These are phyloP conservation scores for Anas platyrhynchos DNA, from an alignment of 2,113 vertebrate species.

Conservation along the genomic window DNA sequence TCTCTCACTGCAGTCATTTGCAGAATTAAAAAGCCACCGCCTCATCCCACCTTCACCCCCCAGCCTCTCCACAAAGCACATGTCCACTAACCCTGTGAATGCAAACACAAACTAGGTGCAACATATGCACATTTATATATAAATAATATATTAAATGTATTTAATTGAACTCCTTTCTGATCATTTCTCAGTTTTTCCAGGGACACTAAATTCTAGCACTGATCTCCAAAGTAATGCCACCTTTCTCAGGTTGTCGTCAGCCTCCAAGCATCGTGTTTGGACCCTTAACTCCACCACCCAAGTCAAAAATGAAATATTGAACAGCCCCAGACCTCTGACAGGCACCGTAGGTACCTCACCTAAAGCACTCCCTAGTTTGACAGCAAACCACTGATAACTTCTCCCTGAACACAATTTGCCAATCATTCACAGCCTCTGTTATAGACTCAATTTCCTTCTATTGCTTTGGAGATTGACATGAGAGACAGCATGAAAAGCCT, in stretches of 20 bases:
- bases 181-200: background rate
- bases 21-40: background rate
- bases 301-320: background rate
- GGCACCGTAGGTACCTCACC: background rate
- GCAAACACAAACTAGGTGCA: background rate
- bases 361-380: background rate
- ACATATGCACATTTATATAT: background rate
- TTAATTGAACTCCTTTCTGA: background rate
- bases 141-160: background rate
- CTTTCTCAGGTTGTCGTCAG: background rate
- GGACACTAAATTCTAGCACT: background rate
- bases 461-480: background rate
- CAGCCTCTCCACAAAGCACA: background rate
- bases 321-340: background rate
- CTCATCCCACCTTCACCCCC: background rate
- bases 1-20: background rate
- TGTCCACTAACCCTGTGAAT: background rate
- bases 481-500: background rate
- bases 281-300: background rate
- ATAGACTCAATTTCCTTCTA: background rate
- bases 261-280: background rate
- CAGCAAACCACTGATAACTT: background rate
- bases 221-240: background rate
- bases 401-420: background rate
- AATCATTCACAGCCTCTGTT: background rate